phyloP scores from a whole-genome alignment of 2,113 vertebrate species.

The Xiphophorus maculatus region DNA sequence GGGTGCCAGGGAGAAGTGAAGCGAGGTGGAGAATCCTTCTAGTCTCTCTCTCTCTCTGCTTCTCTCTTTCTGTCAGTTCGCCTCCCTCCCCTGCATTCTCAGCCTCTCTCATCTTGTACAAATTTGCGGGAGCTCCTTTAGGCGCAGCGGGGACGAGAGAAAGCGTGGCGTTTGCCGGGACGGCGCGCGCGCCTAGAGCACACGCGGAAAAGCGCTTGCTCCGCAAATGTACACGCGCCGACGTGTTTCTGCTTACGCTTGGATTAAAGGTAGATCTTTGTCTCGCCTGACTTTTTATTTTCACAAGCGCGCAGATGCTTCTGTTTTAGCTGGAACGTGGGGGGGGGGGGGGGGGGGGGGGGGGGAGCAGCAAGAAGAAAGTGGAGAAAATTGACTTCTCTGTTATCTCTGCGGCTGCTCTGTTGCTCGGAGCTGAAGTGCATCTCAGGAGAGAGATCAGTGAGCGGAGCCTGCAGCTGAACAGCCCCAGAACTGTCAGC shows the following conservation, averaged over 20 bases:
- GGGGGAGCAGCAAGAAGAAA: slow-evolving; percentile 27
- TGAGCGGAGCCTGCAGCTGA: slow-evolving; percentile 38
- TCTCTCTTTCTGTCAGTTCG: slow-evolving; percentile 44
- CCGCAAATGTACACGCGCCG: slow-evolving; percentile 40
- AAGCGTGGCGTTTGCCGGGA: slow-evolving; percentile 42
- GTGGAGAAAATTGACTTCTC: slow-evolving; percentile 36
- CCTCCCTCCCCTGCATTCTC: slow-evolving; percentile 33
- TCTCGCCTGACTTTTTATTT: slow-evolving; percentile 18
- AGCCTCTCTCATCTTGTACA: slow-evolving; percentile 70
- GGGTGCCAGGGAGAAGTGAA: slow-evolving; percentile 57
- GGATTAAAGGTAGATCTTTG: slow-evolving; percentile 56
- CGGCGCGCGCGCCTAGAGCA: slow-evolving; percentile 6
- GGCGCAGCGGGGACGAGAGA: slow-evolving; percentile 54
- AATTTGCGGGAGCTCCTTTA: slow-evolving; percentile 63
- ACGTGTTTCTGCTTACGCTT: slow-evolving; percentile 17
- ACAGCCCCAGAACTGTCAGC: slow-evolving; percentile 27
- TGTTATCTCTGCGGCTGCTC: slow-evolving; percentile 34
- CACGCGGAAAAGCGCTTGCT: slow-evolving; percentile 34
- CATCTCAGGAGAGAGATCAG: slow-evolving; percentile 50
- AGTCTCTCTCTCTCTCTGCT: slow-evolving; percentile 37
- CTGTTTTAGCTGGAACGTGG: slow-evolving; percentile 5
- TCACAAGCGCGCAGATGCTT: slow-evolving; percentile 24
- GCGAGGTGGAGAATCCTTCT: slow-evolving; percentile 57
- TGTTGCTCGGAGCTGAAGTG: slow-evolving; percentile 26
- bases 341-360: neutral